Base-by-base conservation (phyloP, 2,113 vertebrate species). In the Cyrtonyx montezumae region DNA sequence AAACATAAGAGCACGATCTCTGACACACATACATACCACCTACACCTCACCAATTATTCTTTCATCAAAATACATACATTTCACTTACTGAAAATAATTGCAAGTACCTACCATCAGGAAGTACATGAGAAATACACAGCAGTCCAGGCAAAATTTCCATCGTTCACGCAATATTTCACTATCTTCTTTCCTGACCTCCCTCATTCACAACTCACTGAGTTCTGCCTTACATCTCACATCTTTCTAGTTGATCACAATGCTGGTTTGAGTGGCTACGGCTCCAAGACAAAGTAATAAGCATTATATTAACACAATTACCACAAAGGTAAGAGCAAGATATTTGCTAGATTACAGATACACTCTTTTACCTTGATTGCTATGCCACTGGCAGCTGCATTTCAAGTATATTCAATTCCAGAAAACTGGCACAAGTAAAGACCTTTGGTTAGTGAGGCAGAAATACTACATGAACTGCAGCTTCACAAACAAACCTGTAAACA, bases 361-460 rank as follows among this genome's bases (percentile, higher is more conserved):
- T 59, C 12, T 26, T 86, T 66, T 88, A 93, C 78, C 91, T 87
- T 42, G 40, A 25, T 4, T 51, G 46, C 14, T 90, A 62, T 37
- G 42, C 40, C 69, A 67, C 11, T 36, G 15, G 40, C 49, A 91
- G 45, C 17, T 69, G 46, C 8, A 74, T 42, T 83, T 68, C 40
- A 65, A 43, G 37, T 43, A 30, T 15, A 63, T 58, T 32, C 28
- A 10, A 26, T 43, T 85, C 71, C 71, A 82, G 40, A 45, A 91
- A 69, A 84, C 79, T 2, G 1, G 20, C 62, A 18, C 25, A 82
- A 82, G 56, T 58, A 46, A 79, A 69, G 59, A 25, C 37, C 48
- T 63, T 42, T 78, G 58, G 62, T 78, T 85, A 87, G 67, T 37
- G 51, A 82, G 87, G 45, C 49, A 91, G 32, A 82, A 87, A 76